Conservation (phyloP, 2,113 vertebrate genomes). For the Neoarius graeffei region DNA sequence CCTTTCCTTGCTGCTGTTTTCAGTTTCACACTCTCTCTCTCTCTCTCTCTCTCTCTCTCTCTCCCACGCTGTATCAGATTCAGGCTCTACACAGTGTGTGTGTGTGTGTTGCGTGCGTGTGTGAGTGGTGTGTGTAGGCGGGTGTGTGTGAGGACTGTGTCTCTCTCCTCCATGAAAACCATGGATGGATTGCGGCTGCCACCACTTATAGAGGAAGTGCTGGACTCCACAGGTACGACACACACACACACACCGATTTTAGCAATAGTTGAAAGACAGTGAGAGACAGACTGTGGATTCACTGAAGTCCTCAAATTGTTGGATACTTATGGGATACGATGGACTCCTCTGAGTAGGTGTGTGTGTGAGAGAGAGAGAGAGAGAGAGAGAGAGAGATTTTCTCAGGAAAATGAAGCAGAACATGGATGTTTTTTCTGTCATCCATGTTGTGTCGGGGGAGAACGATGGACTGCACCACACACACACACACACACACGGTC, state of each 20-base stretch:
- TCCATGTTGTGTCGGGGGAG: not conserved
- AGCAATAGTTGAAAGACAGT: not conserved
- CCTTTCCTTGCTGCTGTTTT: too few species aligned
- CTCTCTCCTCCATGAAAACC: slow-evolving; percentile 64
- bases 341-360: not conserved
- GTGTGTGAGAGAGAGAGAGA: not conserved
- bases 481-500: not conserved
- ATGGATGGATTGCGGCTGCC: slow-evolving; percentile 76
- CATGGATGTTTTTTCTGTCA: not conserved
- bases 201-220: slow-evolving; percentile 74
- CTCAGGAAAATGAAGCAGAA: not conserved
- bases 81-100: slow-evolving; percentile 45
- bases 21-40: not conserved
- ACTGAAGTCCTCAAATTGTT: not conserved
- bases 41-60: not conserved
- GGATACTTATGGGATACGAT: slow-evolving; percentile 3
- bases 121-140: slow-evolving; percentile 29
- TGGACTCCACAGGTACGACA: slow-evolving; percentile 71
- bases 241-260: slow-evolving; percentile 12
- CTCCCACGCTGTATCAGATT: slow-evolving; percentile 13
- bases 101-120: slow-evolving; percentile 24
- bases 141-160: slow-evolving; percentile 57
- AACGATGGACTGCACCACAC: not conserved
- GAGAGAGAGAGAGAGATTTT: not conserved
- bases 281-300: not conserved